Conservation (phyloP, 2,113 vertebrate genomes). For the Clarias batrachus region DNA sequence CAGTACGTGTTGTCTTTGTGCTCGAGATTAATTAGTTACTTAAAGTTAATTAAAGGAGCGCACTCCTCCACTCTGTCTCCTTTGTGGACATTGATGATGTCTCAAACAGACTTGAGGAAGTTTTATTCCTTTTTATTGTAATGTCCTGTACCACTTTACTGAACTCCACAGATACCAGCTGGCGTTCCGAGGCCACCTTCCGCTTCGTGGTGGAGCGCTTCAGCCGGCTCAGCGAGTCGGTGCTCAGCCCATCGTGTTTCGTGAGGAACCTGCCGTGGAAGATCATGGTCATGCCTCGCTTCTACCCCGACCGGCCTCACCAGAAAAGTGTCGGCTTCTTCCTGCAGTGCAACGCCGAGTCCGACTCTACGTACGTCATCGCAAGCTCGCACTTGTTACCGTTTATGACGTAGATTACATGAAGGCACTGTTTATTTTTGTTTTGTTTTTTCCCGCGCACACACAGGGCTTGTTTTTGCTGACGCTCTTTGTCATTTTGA, state of each 20-base stretch:
- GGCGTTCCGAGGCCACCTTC: conserved; percentile 97
- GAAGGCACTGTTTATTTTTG: not conserved
- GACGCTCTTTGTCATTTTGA: not conserved
- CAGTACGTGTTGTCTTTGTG: not conserved
- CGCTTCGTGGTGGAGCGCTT: conserved; percentile 96
- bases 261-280: conserved; percentile 98
- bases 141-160: not conserved
- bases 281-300: conserved; percentile 99
- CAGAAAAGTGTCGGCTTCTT: conserved; percentile 99
- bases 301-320: conserved; percentile 95
- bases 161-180: conserved; percentile 86
- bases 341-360: conserved; percentile 98
- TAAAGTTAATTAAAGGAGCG: not conserved
- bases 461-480: not conserved
- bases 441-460: no score
- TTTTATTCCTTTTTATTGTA: not conserved
- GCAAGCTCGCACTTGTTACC: not conserved
- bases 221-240: conserved; percentile 94
- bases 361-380: conserved; percentile 92
- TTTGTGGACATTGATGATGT: not conserved
- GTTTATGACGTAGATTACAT: no score
- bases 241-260: conserved; percentile 96
- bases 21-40: not conserved
- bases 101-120: not conserved
- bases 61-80: no score